Evolutionary conservation across 2,113 vertebrate genomes (phyloP), one percentile per base, ranked within the genome.

Genomic region (Cheilinus undulatus): DNA sequence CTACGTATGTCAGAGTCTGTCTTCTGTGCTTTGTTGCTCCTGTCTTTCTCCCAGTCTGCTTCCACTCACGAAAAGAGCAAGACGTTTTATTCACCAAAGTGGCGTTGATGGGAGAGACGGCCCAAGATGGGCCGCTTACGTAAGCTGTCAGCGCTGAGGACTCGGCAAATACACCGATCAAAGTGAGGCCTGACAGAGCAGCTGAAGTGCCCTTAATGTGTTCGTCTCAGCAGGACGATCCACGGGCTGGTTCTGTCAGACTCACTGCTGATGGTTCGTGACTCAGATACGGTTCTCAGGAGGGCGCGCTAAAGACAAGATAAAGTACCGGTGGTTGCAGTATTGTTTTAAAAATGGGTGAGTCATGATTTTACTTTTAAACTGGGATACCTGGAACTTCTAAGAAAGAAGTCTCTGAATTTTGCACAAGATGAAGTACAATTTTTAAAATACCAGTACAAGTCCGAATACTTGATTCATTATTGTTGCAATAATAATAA

Each of bases 141-240:
- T 70, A 80, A 90, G 49, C 80, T 86, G 91, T 87, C 85, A 76
- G 57, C 57, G n/a, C 67, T n/a, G 57, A 68, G 61, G 66, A 50
- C 50, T 68, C 34, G 24, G 36, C n/a, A 53, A 52, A 69, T 66
- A 63, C 58, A 58, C 43, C 72, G 75, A 90, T 89, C 88, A 87
- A 90, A 89, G 89, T 32, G 9, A 80, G 57, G 61, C 71, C 62
- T 71, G 58, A 86, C 60, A 58, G 64, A 83, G 80, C 60, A 68
- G 61, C 56, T 54, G 62, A 75, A 69, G 72, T 71, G 75, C 34
- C 59, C 82, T 81, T 83, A 74, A 86, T 73, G 34, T 69, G 52
- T 63, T 73, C 23, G 4, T 46, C 72, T 62, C 56, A 36, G 54
- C 46, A 50, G 65, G 75, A 83, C 23, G 80, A 71, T 80, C 64